Percentiles rank a stretch among this genome's conserved stretches.
phyloP scores from a whole-genome alignment of 2,113 vertebrate genomes.

The Zosterops pallidus region DNA sequence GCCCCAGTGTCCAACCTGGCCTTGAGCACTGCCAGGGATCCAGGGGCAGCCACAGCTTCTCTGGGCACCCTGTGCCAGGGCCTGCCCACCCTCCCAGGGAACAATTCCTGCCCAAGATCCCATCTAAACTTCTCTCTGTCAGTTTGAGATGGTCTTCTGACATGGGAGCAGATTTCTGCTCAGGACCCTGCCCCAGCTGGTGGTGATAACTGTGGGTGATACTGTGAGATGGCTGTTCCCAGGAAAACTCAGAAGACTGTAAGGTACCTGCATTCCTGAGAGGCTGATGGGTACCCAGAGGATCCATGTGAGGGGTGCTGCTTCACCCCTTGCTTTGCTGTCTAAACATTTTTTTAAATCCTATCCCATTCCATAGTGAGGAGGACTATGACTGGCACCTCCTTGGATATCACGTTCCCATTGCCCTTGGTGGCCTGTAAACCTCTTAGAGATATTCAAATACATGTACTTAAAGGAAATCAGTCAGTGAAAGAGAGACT shows the following conservation, averaged over 20 bases:
- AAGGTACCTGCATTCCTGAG: not conserved
- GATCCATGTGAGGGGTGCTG: not conserved
- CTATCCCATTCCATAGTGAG: rapidly evolving
- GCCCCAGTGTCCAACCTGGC: not conserved
- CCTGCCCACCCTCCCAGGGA: not conserved
- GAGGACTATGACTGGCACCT: not conserved
- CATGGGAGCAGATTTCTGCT: not conserved
- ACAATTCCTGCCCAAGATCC: rapidly evolving
- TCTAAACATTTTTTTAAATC: not conserved
- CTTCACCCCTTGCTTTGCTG: not conserved
- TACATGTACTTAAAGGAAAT: not conserved
- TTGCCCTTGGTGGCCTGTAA: not conserved
- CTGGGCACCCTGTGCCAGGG: not conserved
- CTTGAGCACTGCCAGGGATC: not conserved
- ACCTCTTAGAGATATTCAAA: not conserved
- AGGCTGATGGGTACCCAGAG: not conserved
- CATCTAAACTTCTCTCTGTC: too few relatives aligned
- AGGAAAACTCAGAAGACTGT: not conserved
- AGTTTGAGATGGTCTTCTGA: not conserved
- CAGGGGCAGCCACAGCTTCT: not conserved
- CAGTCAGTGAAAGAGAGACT: not conserved
- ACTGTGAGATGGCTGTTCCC: not conserved
- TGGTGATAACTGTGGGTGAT: not conserved
- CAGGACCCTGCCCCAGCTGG: rapidly evolving
- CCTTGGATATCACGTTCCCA: rapidly evolving